A percentile compares a stretch with the other conserved stretches of the same genome.
phyloP scores from a whole-genome alignment of 2,888 invertebrate species.

The Epirrhoe alternata region DNA sequence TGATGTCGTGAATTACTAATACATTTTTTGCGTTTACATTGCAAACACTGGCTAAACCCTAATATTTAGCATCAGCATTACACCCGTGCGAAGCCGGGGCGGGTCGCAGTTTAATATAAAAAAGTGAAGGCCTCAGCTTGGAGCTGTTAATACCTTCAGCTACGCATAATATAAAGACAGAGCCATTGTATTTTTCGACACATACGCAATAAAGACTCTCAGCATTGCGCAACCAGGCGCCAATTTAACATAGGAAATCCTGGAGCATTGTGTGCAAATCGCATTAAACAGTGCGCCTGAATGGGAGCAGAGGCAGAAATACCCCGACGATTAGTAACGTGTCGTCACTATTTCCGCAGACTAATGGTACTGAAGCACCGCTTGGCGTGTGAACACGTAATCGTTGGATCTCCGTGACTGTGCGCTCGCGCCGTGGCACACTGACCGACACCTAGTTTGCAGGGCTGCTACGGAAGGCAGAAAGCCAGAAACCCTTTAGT shows the following conservation, averaged over 20 bases:
- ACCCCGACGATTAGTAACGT: conserved; percentile 30
- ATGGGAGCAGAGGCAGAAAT: conserved; percentile 3
- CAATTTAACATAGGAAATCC: background rate
- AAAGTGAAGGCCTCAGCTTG: no score
- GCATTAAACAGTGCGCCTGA: background rate
- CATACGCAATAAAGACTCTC: background rate
- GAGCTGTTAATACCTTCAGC: no score
- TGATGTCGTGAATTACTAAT: no score
- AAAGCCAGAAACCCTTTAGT: background rate
- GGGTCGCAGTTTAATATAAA: no score
- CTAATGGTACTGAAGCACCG: conserved; percentile 9
- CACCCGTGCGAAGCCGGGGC: no score
- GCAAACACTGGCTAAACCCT: no score
- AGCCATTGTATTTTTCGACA: background rate
- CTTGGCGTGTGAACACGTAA: conserved; percentile 33
- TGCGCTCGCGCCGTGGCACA: conserved; percentile 63
- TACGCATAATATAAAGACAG: no score
- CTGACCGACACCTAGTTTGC: conserved; percentile 65
- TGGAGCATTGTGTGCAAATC: conserved; percentile 1
- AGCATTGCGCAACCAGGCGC: background rate
- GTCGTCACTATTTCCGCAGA: conserved; percentile 17
- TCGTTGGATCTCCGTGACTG: conserved; percentile 52
- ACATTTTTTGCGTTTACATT: no score
- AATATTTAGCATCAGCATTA: no score
- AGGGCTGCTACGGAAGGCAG: conserved; percentile 34